Base-by-base conservation (phyloP, 2,113 vertebrate genomes). In the Varanus komodoensis region DNA sequence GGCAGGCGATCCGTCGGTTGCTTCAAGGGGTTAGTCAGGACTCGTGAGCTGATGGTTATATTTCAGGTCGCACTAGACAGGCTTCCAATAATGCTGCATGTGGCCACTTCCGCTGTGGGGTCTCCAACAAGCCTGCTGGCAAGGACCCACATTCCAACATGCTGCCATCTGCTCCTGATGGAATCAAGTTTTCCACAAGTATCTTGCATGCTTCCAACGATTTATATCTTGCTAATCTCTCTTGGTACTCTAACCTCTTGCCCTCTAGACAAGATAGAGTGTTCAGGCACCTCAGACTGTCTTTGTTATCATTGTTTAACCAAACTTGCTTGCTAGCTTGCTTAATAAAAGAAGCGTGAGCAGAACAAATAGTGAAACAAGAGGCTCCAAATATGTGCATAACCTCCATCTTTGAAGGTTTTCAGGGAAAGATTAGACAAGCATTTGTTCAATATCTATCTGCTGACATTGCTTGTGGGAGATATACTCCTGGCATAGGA, bases 131-230 rank as follows among this genome's bases (percentile, higher is more conserved):
- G 77, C 90, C 92, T 91, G 44, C 71, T 95, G 95, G 93, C 96
- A 95, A 32, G 86, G 90, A 90, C 9, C 92, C 93, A 94, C 61
- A 88, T 91, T 93, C 78, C 86, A 73, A 94, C 89, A 93, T 91
- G 8, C 12, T 89, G 86, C 94, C 93, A 95, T 96, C 95, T 96
- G 94, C 50, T 95, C 77, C 34, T 93, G 68, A 83, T 38, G 52
- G 64, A 93, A 87, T 87, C n/a, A 77, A 91, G 82, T 93, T 95
- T 95, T 96, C 94, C 95, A 95, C 92, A 95, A 94, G 93, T 94
- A 93, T 52, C 91, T 86, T 84, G 69, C 74, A 88, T 88, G 80
- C 92, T 95, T 94, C 87, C 88, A 89, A 44, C 89, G 34, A 78
- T 34, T 84, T 38, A 52, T 5, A 92, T 93, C 94, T 94, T 87